Conservation (phyloP, 2,113 vertebrate species). For the Tyto alba region DNA sequence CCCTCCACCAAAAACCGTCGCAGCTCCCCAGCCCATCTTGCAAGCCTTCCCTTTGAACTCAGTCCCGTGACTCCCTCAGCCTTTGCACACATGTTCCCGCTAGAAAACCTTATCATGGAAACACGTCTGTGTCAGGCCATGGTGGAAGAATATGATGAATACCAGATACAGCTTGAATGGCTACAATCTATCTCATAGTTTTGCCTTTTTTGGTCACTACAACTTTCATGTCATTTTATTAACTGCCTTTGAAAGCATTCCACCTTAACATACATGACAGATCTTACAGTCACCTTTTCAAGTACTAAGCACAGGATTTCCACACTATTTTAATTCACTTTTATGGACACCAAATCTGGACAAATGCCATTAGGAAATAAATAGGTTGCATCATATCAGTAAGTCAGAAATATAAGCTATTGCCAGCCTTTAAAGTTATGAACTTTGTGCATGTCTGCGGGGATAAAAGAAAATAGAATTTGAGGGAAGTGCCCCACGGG, state of each 20-base stretch:
- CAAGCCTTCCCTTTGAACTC: not conserved
- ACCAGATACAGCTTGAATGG: not conserved
- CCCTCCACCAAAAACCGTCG: rapidly evolving
- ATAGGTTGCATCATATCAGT: not conserved
- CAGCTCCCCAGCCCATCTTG: not conserved
- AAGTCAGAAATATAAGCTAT: not conserved
- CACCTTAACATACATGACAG: not conserved
- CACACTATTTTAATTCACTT: not conserved
- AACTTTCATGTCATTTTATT: not conserved
- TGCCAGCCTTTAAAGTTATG: not conserved
- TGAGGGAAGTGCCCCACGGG: not conserved
- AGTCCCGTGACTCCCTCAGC: not conserved
- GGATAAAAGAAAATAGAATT: not conserved
- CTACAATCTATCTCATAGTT: not conserved
- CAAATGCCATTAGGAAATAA: not conserved
- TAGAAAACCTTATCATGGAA: not conserved
- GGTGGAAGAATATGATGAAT: not conserved
- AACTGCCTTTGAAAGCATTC: not conserved
- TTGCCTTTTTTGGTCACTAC: not conserved
- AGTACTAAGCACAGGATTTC: not conserved
- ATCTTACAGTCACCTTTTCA: not conserved
- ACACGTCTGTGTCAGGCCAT: rapidly evolving
- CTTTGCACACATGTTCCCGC: rapidly evolving
- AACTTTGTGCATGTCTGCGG: not conserved
- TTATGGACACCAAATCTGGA: not conserved